Conservation (phyloP, 1,140 invertebrate species). For the Bombus pascuorum region DNA sequence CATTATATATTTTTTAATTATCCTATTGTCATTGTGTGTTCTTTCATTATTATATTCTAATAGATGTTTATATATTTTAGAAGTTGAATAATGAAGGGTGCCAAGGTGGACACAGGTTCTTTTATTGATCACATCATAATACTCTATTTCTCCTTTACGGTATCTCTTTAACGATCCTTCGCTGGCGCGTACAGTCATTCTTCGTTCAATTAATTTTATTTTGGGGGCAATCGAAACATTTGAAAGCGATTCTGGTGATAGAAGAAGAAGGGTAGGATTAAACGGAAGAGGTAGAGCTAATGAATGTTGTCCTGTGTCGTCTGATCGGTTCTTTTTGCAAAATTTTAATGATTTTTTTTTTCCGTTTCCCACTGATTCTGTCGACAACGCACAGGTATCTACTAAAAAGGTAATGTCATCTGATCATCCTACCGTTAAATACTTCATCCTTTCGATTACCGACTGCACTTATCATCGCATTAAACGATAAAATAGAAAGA, state of each 20-base stretch:
- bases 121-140: slow-evolving; percentile 5
- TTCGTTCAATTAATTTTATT: slow-evolving; percentile 8
- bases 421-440: slow-evolving; percentile 63
- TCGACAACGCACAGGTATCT: slow-evolving; percentile 74
- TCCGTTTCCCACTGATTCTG: slow-evolving; percentile 68
- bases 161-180: neutral
- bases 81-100: neutral
- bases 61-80: neutral
- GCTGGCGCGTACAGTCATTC: neutral
- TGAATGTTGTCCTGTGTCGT: slow-evolving; percentile 56
- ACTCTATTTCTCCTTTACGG: neutral
- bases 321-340: slow-evolving; percentile 70
- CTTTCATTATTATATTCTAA: neutral
- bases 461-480: neutral
- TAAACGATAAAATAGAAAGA: neutral
- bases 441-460: slow-evolving; percentile 46
- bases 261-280: neutral
- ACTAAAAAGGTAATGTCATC: slow-evolving; percentile 75
- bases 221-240: neutral
- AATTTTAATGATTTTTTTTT: slow-evolving; percentile 72
- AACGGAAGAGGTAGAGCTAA: neutral
- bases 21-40: neutral
- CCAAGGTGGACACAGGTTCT: neutral
- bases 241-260: neutral
- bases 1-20: neutral